These are phyloP conservation scores for Pseudopleuronectes americanus DNA, from an alignment of 2,797 vertebrate species.

Conservation along the genomic window DNA sequence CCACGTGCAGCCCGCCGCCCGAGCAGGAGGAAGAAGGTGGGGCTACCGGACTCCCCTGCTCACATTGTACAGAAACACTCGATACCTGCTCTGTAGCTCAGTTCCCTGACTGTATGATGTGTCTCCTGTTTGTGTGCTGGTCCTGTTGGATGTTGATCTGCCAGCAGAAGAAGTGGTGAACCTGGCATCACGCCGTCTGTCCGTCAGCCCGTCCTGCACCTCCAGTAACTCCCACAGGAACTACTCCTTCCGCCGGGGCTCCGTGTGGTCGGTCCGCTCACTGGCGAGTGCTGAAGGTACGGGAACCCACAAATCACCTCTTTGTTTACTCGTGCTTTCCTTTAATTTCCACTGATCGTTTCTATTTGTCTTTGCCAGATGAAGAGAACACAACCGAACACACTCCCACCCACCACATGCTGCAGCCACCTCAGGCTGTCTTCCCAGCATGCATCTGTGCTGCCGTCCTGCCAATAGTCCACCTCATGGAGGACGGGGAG, in stretches of 20 bases:
- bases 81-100: not conserved
- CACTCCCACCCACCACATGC: conserved; percentile 95
- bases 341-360: too few species aligned
- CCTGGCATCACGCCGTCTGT: conserved; percentile 95
- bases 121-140: not conserved
- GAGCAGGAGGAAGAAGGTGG: conserved; percentile 99
- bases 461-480: conserved; percentile 96
- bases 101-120: conserved; percentile 37
- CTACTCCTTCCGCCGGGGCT: conserved; percentile 96
- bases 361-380: conserved; percentile 77
- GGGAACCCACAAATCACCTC: not conserved
- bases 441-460: conserved; percentile 99
- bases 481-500: conserved; percentile 98
- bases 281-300: conserved; percentile 95
- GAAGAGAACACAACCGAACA: conserved; percentile 97
- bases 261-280: conserved; percentile 96
- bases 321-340: not conserved
- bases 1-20: conserved; percentile 93
- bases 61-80: not conserved
- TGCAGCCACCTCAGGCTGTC: conserved; percentile 96
- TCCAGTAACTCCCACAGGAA: conserved; percentile 98
- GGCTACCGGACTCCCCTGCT: not conserved
- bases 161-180: conserved; percentile 99
- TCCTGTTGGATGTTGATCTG: conserved; percentile 65
- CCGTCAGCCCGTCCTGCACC: conserved; percentile 96